A percentile compares a stretch with the other conserved stretches of the same genome.
Evolutionary conservation across 2,113 vertebrate species (phyloP).

Genomic region (Colinus virginianus): DNA sequence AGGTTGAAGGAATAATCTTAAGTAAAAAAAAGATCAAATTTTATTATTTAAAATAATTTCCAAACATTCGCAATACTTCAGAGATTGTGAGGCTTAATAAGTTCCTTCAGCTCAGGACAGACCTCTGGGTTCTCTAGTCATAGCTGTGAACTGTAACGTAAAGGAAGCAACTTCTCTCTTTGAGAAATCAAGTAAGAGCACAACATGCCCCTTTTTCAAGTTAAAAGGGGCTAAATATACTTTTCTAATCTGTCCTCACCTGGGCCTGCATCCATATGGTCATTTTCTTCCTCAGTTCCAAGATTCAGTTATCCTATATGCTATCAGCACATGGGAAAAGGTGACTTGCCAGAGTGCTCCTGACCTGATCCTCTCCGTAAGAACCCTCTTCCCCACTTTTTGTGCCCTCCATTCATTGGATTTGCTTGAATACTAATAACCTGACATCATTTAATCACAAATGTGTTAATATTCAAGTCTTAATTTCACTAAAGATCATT

Average conservation of each 20-base stretch:
- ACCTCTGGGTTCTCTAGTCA: not conserved
- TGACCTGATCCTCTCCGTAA: not conserved
- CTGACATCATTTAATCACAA: not conserved
- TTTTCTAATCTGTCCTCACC: not conserved
- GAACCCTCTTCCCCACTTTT: not conserved
- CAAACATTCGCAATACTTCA: not conserved
- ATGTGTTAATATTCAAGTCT: fast-evolving
- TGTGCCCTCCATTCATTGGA: not conserved
- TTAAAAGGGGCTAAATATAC: not conserved
- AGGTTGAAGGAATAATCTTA: not conserved
- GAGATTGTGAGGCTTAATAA: not conserved
- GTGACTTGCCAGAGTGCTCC: not conserved
- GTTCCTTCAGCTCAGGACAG: not conserved
- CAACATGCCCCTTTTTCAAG: not conserved
- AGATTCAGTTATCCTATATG: fast-evolving
- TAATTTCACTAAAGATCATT: not conserved
- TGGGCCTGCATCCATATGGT: fast-evolving
- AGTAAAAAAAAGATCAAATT: not conserved
- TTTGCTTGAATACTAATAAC: not conserved
- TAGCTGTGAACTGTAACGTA: not conserved
- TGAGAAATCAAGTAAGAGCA: not conserved
- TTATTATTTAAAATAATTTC: not conserved
- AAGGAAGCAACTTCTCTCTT: not conserved
- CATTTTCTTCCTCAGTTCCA: not conserved
- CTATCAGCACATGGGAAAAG: not conserved